Conservation (phyloP, 2,888 invertebrate genomes). For the Netelia melanura region DNA sequence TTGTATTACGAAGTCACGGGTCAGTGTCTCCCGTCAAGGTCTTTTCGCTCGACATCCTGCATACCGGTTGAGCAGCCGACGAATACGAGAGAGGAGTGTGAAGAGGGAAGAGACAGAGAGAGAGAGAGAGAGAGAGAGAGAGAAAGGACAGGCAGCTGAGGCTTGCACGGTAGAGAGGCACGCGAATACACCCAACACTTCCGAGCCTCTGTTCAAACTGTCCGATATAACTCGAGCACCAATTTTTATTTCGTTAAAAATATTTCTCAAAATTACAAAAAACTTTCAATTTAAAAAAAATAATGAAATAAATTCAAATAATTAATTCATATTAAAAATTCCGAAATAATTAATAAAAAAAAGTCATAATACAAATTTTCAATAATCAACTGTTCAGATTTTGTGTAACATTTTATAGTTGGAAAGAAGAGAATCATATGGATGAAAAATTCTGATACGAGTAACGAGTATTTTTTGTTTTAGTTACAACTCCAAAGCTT, state of each 20-base stretch:
- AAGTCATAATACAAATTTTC: too few species aligned
- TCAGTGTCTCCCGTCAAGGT: constrained; percentile 76
- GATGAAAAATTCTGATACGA: too few species aligned
- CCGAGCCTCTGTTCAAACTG: constrained; percentile 24
- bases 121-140: constrained; percentile 33
- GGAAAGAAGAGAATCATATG: too few species aligned
- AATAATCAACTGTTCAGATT: too few species aligned
- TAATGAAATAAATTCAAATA: too few species aligned
- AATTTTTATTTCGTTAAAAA: background rate
- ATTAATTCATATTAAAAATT: too few species aligned
- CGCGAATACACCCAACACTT: constrained; percentile 21
- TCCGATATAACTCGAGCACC: constrained; percentile 19
- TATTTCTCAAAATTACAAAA: too few species aligned
- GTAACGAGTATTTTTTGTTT: background rate
- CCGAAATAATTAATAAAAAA: too few species aligned
- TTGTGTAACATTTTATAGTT: too few species aligned
- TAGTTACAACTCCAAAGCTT: too few species aligned
- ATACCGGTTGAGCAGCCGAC: constrained; percentile 63
- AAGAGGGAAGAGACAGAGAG: constrained; percentile 6
- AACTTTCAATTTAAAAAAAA: too few species aligned
- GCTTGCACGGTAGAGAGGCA: constrained; percentile 46
- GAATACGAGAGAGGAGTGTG: constrained; percentile 35
- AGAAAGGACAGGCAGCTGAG: constrained; percentile 23
- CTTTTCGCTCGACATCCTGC: constrained; percentile 74
- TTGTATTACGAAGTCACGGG: constrained; percentile 74